Evolutionary conservation across 2,888 invertebrate species (phyloP), one percentile per base, ranked within the genome.

Genomic region (Calameuta filiformis): DNA sequence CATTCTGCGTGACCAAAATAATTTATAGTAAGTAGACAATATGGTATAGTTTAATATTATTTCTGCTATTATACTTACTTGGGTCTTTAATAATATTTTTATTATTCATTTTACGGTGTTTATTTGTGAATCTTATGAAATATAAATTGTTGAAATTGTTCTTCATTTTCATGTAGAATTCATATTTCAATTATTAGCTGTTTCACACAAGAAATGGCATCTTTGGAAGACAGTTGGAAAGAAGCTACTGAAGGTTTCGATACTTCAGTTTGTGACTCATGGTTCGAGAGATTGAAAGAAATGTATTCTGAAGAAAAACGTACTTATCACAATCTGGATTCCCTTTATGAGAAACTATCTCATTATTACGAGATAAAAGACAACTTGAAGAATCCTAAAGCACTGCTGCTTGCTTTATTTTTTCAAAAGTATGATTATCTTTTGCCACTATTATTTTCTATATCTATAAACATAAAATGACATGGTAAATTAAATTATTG

Each of bases 371-470:
- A 90, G n/a, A 89, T 92, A 78, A 92, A 91, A 83, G 87, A 91
- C 75, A 89, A 89, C 73, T 87, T 94, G 30, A 91, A 92, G 82
- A 92, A 92, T 81, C 90, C 92, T 6, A 89, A 91, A 77, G 92
- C 93, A 77, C 90, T 94, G 15, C 89, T 92, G 12, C 89, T 93
- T 76, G 93, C 94, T 1, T 88, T 94, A 77, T 92, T 93, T 82
- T 94, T 94, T 86, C 93, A 94, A 84, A 93, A 94, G 94, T 94
- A 90, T 90, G 92, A 91, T 37, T 68, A 12, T 30, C 35, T 35
- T 0, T 30, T 71, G 33, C 23, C 33, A 73, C 75, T 34, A 40
- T 69, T 69, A 76, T 76, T 37, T 9, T 31, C 15, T 79, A 23
- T 12, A 79, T 77, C 81, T 76, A 12, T 77, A 31, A 69, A 40